A percentile compares a stretch with the other conserved stretches of the same genome.
Evolutionary conservation across 2,797 vertebrate species (phyloP).

Genomic region (Alectoris magna): DNA sequence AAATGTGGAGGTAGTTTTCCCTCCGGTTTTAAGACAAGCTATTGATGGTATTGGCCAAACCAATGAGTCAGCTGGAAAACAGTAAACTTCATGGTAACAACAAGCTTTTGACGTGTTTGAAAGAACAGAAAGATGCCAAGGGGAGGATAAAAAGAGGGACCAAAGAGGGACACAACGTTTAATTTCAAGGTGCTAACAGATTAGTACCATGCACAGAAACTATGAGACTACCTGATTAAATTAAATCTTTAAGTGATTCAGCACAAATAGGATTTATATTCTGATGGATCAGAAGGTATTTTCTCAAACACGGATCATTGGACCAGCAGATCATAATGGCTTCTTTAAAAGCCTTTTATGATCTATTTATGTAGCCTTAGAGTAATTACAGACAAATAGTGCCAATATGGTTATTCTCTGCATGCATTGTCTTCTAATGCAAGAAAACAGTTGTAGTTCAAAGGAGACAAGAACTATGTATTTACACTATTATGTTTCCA

Average conservation of each 20-base stretch:
- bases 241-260: neutral
- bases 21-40: neutral
- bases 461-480: neutral
- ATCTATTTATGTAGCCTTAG: neutral
- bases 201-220: neutral
- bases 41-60: neutral
- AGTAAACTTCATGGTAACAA: neutral
- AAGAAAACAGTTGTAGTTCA: neutral
- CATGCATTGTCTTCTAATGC: neutral
- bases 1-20: neutral
- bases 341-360: conserved; percentile 7
- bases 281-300: neutral
- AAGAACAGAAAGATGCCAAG: neutral
- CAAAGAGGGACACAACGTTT: neutral
- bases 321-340: neutral
- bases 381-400: neutral
- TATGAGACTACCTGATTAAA: neutral
- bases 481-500: neutral
- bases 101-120: neutral
- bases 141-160: neutral
- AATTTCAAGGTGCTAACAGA: neutral
- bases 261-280: neutral
- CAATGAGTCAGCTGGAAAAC: neutral
- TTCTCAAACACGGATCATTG: neutral
- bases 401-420: neutral